Evolutionary conservation across 2,113 vertebrate genomes (phyloP), one percentile per base, ranked within the genome.

Genomic region (Neodon shergylaensis): DNA sequence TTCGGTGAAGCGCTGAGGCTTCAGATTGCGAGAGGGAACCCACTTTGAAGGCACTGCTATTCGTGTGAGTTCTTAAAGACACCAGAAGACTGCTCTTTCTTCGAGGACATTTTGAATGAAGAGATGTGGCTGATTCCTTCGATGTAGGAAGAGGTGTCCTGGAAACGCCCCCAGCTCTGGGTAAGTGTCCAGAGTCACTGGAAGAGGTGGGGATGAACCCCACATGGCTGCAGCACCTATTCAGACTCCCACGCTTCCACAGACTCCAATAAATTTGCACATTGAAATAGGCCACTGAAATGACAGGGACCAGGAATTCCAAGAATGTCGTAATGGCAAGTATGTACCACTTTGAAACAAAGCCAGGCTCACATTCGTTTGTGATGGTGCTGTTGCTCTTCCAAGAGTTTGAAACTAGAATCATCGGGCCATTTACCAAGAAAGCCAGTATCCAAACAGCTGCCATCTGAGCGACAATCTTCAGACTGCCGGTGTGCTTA

Each of bases 221-320:
- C 5, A 61, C 9, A 0, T 47, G 73, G 42, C 86, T 65, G n/a
- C 42, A 78, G 36, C 24, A 21, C 47, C 73, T 94, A 2, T 16
- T 94, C 82, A 97, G 98, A 96, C 97, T 98, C 94, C 98, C 98
- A 44, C 98, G 97, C n/a, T 98, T 98, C 88, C 98, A 98, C 89
- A 99, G 99, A 96, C 98, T 99, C 96, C 98, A 97, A 98, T 99
- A 99, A 97, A 99, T 99, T 97, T 98, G 98, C 36, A 99, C 33
- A 33, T 99, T 99, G 98, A 99, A 99, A 98, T 99, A 99, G 83
- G 98, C 97, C 98, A 99, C 99, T 0, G 97, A 98, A 83, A 99
- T 94, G 87, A 99, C 98, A 0, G 99, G 99, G 12, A 98, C 94
- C 86, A 99, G 98, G 98, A 99, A 99, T 97, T 99, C 99, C 36